Evolutionary conservation across 2,888 invertebrate species (phyloP), one percentile per base, ranked within the genome.

Genomic region (Pogonocherus hispidulus): DNA sequence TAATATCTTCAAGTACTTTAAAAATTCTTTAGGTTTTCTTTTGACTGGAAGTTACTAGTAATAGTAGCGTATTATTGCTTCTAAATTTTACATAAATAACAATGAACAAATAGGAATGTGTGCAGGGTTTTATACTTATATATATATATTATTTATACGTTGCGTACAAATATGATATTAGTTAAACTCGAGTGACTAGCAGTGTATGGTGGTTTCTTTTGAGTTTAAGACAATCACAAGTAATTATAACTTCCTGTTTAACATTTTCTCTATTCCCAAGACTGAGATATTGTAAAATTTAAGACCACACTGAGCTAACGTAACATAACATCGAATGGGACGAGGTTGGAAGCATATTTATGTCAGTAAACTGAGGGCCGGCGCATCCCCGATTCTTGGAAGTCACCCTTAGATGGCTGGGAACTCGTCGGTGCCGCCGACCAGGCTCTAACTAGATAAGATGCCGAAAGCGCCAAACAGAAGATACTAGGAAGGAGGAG

Each of bases 301-400:
- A 6, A 23, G 6, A 54, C 27, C 8, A 18, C 14, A 27, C 3
- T 44, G 32, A 20, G 16, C 16, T n/a, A 32, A 59, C 59, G 59
- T 20, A 59, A 1, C n/a, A 32, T 59, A 59, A 57, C 63, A 57
- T 59, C 41, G 18, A 63, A 52, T 56, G 44, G 66, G 63, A 67
- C 69, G 47, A 63, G 57, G 56, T 59, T 20, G 49, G 27, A n/a
- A 69, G 65, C 63, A 72, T 75, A 77, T 78, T 78, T 77, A 76
- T 76, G 78, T 78, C 72, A 74, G 77, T 73, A 47, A 59, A 47
- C 59, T 59, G n/a, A 71, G 71, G 74, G 67, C 71, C 73, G 71
- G 69, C 71, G 67, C 72, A 72, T 76, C 78, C 78, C 77, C 73
- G 76, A 73, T 79, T 79, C 79, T 78, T 76, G 76, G 79, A 79